Evolutionary conservation across 2,797 vertebrate genomes (phyloP).

Genomic region (Harpagifer antarcticus): DNA sequence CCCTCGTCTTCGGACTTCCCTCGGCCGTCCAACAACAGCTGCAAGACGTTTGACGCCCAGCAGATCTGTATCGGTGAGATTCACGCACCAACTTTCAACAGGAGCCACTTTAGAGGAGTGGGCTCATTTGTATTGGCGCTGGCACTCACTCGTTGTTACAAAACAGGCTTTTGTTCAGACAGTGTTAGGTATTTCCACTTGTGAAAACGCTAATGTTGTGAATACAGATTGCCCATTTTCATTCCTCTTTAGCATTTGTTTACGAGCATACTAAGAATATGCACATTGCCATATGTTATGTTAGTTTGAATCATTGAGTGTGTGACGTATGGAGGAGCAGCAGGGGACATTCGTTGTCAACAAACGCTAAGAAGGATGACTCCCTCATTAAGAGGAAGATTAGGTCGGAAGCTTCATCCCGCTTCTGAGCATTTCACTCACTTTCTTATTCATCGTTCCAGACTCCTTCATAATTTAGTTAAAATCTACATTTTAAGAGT

Average conservation of each 20-base stretch:
- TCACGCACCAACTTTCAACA: constrained; percentile 3
- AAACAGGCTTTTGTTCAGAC: constrained; percentile 45
- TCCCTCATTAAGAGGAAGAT: constrained; percentile 43
- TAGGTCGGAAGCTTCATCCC: constrained; percentile 27
- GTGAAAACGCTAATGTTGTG: constrained; percentile 36
- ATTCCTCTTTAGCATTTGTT: constrained; percentile 44
- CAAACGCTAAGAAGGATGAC: constrained; percentile 37
- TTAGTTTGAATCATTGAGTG: constrained; percentile 40
- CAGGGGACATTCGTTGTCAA: constrained; percentile 45
- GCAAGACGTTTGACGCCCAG: constrained; percentile 93
- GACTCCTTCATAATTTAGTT: constrained; percentile 21
- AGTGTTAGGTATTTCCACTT: constrained; percentile 23
- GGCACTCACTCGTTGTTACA: constrained; percentile 3
- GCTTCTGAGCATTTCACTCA: constrained; percentile 10
- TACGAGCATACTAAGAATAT: constrained; percentile 45
- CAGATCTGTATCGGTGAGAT: constrained; percentile 95
- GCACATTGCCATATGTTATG: constrained; percentile 59
- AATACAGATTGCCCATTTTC: constrained; percentile 53
- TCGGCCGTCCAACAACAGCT: constrained; percentile 92
- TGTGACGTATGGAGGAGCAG: constrained; percentile 50
- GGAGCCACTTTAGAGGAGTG: constrained; percentile 15
- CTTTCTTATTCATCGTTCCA: constrained; percentile 24
- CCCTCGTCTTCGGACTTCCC: constrained; percentile 83
- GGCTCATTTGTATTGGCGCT: constrained; percentile 30
- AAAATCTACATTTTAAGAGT: constrained; percentile 38